A percentile compares a stretch with the other conserved stretches of the same genome.
Conservation (phyloP, 2,888 invertebrate species). For the Pycnomerus fuliginosus region DNA sequence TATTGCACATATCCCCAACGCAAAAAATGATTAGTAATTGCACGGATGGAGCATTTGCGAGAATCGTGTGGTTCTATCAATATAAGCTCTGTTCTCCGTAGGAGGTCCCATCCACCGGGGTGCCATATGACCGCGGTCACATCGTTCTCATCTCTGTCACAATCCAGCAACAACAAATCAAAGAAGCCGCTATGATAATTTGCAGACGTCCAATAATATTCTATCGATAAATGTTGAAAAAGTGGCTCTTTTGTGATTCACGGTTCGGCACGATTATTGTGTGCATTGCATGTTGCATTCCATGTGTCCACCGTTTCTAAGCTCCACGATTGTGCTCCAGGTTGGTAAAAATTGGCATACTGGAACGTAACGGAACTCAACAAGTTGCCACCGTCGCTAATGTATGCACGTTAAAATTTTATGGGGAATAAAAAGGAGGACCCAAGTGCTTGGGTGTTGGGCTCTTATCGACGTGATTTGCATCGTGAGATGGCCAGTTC, state of each 20-base stretch:
- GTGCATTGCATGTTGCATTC: constrained; percentile 21
- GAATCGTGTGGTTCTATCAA: constrained; percentile 15
- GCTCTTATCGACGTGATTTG: no score
- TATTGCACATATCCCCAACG: no score
- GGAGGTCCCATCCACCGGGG: constrained; percentile 14
- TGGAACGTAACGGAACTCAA: constrained; percentile 28
- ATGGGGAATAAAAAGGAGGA: background rate
- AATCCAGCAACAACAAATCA: background rate
- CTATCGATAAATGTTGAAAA: background rate
- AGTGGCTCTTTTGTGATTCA: constrained; percentile 4
- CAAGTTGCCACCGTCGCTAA: no score
- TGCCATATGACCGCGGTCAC: constrained; percentile 13
- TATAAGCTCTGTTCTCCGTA: constrained; percentile 18
- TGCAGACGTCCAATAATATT: background rate
- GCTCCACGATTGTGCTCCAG: constrained; percentile 25
- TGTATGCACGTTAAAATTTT: background rate
- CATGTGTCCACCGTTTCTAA: constrained; percentile 22
- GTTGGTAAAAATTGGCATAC: constrained; percentile 24
- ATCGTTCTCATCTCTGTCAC: constrained; percentile 13
- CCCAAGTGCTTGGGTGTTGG: background rate
- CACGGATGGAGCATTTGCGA: constrained; percentile 11
- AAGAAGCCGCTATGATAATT: background rate
- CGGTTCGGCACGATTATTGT: constrained; percentile 20
- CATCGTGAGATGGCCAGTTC: no score
- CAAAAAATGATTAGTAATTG: constrained; percentile 15